Base-by-base conservation (phyloP, 2,113 vertebrate genomes). In the Atractosteus spatula region DNA sequence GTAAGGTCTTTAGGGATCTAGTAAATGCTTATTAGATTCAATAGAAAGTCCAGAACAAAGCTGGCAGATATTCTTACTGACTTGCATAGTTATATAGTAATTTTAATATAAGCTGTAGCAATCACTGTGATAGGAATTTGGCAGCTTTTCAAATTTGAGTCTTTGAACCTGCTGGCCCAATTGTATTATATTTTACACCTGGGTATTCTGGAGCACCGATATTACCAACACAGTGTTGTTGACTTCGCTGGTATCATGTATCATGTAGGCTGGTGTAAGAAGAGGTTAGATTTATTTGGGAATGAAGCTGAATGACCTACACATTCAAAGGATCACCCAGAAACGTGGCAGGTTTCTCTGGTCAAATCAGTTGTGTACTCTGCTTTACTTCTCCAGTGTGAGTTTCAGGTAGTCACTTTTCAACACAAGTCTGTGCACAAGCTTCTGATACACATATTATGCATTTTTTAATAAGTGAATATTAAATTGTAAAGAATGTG, bases 1-100 rank as follows among this genome's bases (percentile, higher is more conserved):
- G 83, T 84, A 78, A 82, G 80, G 86, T 80, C 84, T 86, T 85
- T 84, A 80, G 83, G 82, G 80, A 86, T 78, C 75, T 66, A 73
- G 72, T 83, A 91, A 91, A 88, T 87, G 88, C 90, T 90, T 87
- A 87, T 90, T 88, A 86, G 87, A 85, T 79, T 87, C 81, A 76
- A 82, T 78, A 82, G 86, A 85, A 87, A 87, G 83, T 74, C 3
- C 44, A 77, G 82, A 77, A 91, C 87, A 90, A 92, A 85, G 85
- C 80, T 77, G 78, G 69, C 74, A 80, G 86, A 89, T 91, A 87
- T 89, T 88, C 74, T 91, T 87, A 84, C 86, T 83, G 82, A 84
- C 83, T 83, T 76, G 69, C 82, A 87, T 85, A 87, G 83, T 90
- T 89, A 83, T 86, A 79, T 83, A 82, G 85, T 87, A 84, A 86